These are phyloP conservation scores for Tachysurus fulvidraco DNA, from an alignment of 2,113 vertebrate genomes.

Conservation along the genomic window DNA sequence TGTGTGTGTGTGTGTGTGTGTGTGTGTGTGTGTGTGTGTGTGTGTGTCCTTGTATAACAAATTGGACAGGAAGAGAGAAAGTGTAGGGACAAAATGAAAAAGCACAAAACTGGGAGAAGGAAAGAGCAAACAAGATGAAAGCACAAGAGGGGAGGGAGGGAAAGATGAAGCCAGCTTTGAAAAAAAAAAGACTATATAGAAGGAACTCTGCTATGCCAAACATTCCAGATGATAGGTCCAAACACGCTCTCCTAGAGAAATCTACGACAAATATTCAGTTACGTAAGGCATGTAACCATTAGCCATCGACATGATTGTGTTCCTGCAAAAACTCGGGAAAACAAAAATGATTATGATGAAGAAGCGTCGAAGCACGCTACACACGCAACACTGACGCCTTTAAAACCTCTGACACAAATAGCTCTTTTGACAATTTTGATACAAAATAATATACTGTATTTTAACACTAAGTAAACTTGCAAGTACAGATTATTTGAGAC, in stretches of 20 bases:
- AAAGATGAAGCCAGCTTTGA: slow-evolving; percentile 33
- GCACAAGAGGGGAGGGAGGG: neutral
- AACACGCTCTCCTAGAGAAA: slow-evolving; percentile 48
- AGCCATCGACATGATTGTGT: slow-evolving; percentile 34
- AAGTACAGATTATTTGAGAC: neutral
- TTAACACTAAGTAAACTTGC: neutral
- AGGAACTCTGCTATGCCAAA: slow-evolving; percentile 44
- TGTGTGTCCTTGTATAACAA: slow-evolving; percentile 16
- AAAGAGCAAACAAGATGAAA: slow-evolving; percentile 26
- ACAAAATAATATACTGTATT: neutral
- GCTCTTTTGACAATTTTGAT: neutral
- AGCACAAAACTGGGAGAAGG: neutral
- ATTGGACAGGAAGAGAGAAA: neutral
- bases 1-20: slow-evolving; percentile 19
- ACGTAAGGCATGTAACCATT: slow-evolving; percentile 46
- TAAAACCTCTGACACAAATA: neutral
- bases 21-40: slow-evolving; percentile 12
- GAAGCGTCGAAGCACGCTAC: neutral
- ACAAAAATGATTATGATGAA: slow-evolving; percentile 19
- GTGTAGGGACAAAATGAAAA: slow-evolving; percentile 23
- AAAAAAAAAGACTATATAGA: slow-evolving; percentile 45
- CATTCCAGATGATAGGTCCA: slow-evolving; percentile 54
- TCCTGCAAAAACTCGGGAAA: neutral
- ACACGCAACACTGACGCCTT: neutral
- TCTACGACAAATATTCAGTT: slow-evolving; percentile 49